Evolutionary conservation across 2,888 invertebrate genomes (phyloP), one percentile per base, ranked within the genome.

Genomic region (Drosophila suboccidentalis): DNA sequence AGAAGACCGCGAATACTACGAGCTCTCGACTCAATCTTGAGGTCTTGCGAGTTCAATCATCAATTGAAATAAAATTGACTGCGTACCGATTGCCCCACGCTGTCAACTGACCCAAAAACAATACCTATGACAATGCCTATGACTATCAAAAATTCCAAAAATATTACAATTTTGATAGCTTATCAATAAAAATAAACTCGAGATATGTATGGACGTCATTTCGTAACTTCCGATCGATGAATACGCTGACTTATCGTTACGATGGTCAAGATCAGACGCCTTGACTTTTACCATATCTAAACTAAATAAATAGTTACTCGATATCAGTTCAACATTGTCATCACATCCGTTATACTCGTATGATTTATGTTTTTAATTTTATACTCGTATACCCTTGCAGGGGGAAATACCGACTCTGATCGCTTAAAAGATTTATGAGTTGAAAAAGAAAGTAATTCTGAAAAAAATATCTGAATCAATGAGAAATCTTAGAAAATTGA

Each of bases 221-320:
- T 13, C 39, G 50, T 50, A 51, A 76, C 57, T 66, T 71, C 71
- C 65, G 43, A 75, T 61, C 41, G 26, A 66, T 46, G 41, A 53
- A 38, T 68, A 50, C 39, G 54, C 41, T 36, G 32, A 41, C 53
- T 50, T 19, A 46, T n/a, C 8, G 47, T 58, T 36, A 54, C 29
- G 71, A 87, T 60, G 64, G 83, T 82, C 82, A 89, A 87, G 82
- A 85, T 87, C 86, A 63, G 15, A 51, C 38, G 66, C 77, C 64
- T 71, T 75, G 67, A 58, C 66, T 60, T 70, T 46, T 47, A 49
- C 26, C 34, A 46, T 57, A 51, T 46, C 57, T 26, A 53, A 39
- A 61, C 13, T 29, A 10, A 51, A 9, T 15, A 3, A 53, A 17
- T 19, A 19, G n/a, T n/a, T 19, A 29, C 13, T 22, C 15, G 38